Conservation (phyloP, 2,797 vertebrate species). For the Poeciliopsis presidionis region DNA sequence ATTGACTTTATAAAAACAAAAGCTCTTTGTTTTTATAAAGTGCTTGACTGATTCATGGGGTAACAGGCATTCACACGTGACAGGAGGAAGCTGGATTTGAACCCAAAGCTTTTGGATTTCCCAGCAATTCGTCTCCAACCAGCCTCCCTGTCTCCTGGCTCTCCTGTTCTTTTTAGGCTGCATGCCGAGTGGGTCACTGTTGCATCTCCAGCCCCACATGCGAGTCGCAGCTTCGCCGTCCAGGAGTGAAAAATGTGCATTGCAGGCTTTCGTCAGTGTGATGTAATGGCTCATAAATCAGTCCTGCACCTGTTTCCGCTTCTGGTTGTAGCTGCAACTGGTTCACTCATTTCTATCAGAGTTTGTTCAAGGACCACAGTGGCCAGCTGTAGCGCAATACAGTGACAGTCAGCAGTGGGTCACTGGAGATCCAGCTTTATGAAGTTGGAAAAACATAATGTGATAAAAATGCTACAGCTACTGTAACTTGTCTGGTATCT, state of each 20-base stretch:
- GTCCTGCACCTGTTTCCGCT: not conserved
- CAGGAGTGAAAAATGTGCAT: not conserved
- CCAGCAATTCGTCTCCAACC: not conserved
- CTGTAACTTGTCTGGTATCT: not conserved
- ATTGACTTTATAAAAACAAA: not conserved
- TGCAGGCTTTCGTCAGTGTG: not conserved
- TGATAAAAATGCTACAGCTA: not conserved
- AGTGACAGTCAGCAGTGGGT: not conserved
- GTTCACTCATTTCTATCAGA: not conserved
- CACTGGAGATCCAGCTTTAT: not conserved
- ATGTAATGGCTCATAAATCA: conserved; percentile 6
- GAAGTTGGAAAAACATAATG: not conserved
- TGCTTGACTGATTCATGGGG: not conserved
- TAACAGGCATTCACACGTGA: not conserved
- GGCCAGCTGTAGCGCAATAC: not conserved
- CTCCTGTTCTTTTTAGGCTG: not conserved
- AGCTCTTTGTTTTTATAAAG: not conserved
- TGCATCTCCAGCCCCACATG: not conserved
- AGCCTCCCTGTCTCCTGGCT: not conserved
- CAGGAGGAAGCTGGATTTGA: not conserved
- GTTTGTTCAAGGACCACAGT: not conserved
- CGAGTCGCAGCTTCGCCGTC: not conserved
- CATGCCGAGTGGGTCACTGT: not conserved
- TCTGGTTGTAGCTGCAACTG: not conserved
- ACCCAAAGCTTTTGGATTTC: not conserved